A percentile compares a stretch with the other conserved stretches of the same genome.
Conservation (phyloP, 2,797 vertebrate genomes). For the Danio kyathit region DNA sequence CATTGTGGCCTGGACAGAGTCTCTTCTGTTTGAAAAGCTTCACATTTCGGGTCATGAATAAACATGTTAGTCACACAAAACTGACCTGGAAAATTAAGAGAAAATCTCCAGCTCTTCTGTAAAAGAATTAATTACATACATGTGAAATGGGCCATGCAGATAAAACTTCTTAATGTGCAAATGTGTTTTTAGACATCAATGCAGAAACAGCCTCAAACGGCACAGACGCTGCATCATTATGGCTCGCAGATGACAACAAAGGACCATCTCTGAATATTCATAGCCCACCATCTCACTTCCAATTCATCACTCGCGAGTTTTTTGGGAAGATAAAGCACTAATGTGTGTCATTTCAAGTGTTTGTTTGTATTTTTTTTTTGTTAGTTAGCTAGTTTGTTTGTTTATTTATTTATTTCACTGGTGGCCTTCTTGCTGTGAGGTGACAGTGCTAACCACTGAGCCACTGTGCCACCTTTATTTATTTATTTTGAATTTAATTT, state of each 20-base stretch:
- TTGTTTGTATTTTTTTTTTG: too few relatives aligned
- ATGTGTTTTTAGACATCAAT: constrained; percentile 45
- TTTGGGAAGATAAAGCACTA: background rate
- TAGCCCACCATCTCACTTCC: constrained; percentile 16
- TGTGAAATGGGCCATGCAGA: constrained; percentile 38
- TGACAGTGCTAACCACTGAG: too few relatives aligned
- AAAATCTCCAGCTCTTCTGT: background rate
- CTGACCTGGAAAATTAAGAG: background rate
- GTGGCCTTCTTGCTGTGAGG: too few relatives aligned
- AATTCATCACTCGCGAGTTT: background rate
- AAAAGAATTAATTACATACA: constrained; percentile 23
- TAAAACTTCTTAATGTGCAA: constrained; percentile 42
- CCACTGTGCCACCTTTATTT: too few relatives aligned
- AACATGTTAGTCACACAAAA: constrained; percentile 5
- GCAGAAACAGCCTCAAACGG: constrained; percentile 39
- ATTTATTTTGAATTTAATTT: too few relatives aligned
- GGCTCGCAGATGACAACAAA: constrained; percentile 48
- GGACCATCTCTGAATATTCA: constrained; percentile 51
- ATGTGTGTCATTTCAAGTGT: background rate
- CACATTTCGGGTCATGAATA: background rate
- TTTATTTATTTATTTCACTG: too few relatives aligned
- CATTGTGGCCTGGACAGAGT: background rate
- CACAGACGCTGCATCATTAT: constrained; percentile 6
- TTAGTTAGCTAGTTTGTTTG: too few relatives aligned
- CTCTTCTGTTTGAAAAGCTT: background rate